Evolutionary conservation across 2,113 vertebrate genomes (phyloP).

Genomic region (Isichthys henryi): DNA sequence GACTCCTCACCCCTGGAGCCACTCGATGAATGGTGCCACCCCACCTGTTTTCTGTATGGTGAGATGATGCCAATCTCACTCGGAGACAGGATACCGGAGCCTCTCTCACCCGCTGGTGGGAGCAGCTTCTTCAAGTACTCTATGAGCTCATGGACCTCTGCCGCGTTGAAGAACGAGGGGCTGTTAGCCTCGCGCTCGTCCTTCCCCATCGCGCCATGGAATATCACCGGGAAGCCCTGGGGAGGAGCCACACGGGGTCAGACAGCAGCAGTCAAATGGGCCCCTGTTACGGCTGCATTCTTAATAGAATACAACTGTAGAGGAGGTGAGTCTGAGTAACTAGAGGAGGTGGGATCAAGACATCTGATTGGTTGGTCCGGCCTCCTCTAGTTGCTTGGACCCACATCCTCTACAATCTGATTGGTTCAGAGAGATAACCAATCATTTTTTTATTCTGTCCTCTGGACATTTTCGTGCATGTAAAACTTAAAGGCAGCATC

Average conservation of each 20-base stretch:
- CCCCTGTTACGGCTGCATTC: not conserved
- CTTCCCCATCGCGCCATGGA: slow-evolving; percentile 79
- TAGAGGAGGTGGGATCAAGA: too few species aligned
- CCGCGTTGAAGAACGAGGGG: slow-evolving; percentile 86
- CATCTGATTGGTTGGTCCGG: not conserved
- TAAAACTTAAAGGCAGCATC: not conserved
- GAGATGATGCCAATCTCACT: slow-evolving; percentile 80
- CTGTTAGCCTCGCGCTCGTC: slow-evolving; percentile 77
- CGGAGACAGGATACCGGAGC: slow-evolving; percentile 57
- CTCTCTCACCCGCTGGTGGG: slow-evolving; percentile 60
- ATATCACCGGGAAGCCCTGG: slow-evolving; percentile 85
- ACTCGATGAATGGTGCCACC: not conserved
- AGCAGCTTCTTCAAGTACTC: slow-evolving; percentile 73
- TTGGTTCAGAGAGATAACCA: not conserved
- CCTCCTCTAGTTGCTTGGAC: not conserved
- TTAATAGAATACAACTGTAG: not conserved
- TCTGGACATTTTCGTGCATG: not conserved
- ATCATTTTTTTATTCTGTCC: not conserved
- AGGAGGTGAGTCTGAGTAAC: too few species aligned
- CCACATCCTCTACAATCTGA: not conserved
- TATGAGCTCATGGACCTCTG: slow-evolving; percentile 71
- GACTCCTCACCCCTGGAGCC: not conserved
- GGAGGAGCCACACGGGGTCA: not conserved
- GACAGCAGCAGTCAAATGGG: not conserved
- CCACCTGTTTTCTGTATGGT: slow-evolving; percentile 91